phyloP scores from a whole-genome alignment of 1,140 invertebrate genomes.

The Aradophagus sp. region DNA sequence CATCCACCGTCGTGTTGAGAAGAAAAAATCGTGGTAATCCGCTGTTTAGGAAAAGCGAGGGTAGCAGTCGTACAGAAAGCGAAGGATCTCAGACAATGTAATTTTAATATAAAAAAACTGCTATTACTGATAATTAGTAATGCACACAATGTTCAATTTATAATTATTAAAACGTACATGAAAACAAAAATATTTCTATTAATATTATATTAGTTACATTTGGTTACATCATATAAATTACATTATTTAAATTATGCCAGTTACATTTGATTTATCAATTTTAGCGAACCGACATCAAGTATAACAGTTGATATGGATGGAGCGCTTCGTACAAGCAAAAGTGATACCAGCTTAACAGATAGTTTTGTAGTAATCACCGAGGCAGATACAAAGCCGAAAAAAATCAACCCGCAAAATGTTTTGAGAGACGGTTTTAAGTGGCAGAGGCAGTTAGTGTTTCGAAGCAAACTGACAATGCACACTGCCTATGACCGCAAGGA shows the following conservation, averaged over 20 bases:
- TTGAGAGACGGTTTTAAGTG: constrained; percentile 86
- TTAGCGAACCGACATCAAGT: constrained; percentile 60
- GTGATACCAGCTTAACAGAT: constrained; percentile 92
- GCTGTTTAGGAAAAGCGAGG: constrained; percentile 82
- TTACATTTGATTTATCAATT: constrained; percentile 6
- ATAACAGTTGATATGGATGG: constrained; percentile 66
- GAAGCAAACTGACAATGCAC: constrained; percentile 98
- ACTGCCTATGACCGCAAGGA: constrained; percentile 98
- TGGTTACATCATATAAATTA: too few species aligned
- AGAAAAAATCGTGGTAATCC: constrained; percentile 79
- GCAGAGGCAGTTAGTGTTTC: constrained; percentile 93
- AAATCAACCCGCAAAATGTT: constrained; percentile 78
- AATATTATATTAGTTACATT: too few species aligned
- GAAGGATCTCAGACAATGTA: constrained; percentile 71
- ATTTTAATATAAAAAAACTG: constrained; percentile 1
- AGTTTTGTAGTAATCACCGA: constrained; percentile 89
- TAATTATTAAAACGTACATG: too few species aligned
- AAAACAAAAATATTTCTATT: too few species aligned
- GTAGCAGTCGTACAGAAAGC: constrained; percentile 72
- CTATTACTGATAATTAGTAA: too few species aligned
- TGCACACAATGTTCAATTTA: too few species aligned
- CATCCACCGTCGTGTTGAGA: constrained; percentile 78
- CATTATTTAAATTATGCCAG: too few species aligned
- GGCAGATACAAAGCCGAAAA: constrained; percentile 74
- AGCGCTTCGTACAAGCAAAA: constrained; percentile 86